phyloP scores from a whole-genome alignment of 2,888 invertebrate species.

The Cheilosia variabilis region DNA sequence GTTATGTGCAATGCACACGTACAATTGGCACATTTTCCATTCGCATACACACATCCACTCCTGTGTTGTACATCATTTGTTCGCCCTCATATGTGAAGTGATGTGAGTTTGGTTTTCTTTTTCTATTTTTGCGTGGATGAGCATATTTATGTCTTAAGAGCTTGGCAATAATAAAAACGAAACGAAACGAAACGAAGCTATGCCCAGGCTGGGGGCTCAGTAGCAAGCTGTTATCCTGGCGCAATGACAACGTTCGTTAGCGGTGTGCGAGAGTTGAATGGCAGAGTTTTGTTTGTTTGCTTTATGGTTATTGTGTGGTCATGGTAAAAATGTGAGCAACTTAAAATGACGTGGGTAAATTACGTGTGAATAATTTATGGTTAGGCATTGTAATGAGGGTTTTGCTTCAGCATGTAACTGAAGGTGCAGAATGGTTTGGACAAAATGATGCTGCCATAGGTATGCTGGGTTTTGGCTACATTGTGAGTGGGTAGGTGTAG shows the following conservation, averaged over 20 bases:
- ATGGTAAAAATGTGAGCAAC: slow-evolving; percentile 52
- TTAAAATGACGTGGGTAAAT: slow-evolving; percentile 36
- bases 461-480: slow-evolving; percentile 1
- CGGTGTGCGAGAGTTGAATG: neutral
- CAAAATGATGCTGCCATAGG: neutral
- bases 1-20: slow-evolving; percentile 55
- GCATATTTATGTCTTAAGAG: slow-evolving; percentile 60
- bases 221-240: slow-evolving; percentile 35
- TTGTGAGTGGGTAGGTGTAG: neutral
- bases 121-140: slow-evolving; percentile 53
- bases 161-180: slow-evolving; percentile 34
- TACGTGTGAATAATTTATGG: slow-evolving; percentile 63
- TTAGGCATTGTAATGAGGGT: slow-evolving; percentile 21
- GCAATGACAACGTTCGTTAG: slow-evolving; percentile 26
- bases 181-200: slow-evolving; percentile 36
- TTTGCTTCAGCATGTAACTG: slow-evolving; percentile 21
- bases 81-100: slow-evolving; percentile 29
- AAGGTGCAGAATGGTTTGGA: neutral
- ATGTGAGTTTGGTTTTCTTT: slow-evolving; percentile 27
- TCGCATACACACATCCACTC: slow-evolving; percentile 10
- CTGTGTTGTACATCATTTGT: slow-evolving; percentile 57
- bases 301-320: slow-evolving; percentile 69
- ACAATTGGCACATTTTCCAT: slow-evolving; percentile 69
- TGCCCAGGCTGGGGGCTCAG: slow-evolving; percentile 17
- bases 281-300: slow-evolving; percentile 52